phyloP scores from a whole-genome alignment of 2,888 invertebrate genomes.

The Limenitis camilla region DNA sequence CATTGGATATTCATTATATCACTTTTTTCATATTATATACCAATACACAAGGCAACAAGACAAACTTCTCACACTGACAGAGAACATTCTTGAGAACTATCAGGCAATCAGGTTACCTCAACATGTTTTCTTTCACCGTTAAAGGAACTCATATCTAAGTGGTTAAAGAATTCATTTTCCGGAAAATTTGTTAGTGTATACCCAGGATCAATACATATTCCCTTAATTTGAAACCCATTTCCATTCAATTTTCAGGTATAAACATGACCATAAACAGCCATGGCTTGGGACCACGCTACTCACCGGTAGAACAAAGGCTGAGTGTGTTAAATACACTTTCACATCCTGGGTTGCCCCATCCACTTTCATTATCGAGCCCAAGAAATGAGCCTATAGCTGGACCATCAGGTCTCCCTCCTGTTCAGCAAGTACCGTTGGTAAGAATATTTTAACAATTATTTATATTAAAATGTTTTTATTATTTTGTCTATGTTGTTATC shows the following conservation, averaged over 20 bases:
- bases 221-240: background rate
- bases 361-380: slow-evolving; percentile 75
- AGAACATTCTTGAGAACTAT: too few species aligned
- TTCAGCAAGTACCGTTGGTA: slow-evolving; percentile 92
- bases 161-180: too few species aligned
- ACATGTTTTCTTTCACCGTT: too few species aligned
- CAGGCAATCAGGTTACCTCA: too few species aligned
- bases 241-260: slow-evolving; percentile 54
- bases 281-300: slow-evolving; percentile 52
- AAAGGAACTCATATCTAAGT: too few species aligned
- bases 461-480: background rate
- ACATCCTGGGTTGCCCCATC: slow-evolving; percentile 56
- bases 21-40: too few species aligned
- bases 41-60: too few species aligned
- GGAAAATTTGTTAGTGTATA: too few species aligned
- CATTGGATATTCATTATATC: too few species aligned
- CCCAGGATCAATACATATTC: too few species aligned
- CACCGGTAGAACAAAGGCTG: slow-evolving; percentile 61
- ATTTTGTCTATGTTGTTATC: too few species aligned
- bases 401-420: slow-evolving; percentile 89
- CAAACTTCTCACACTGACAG: too few species aligned
- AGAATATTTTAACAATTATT: slow-evolving; percentile 28
- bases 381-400: slow-evolving; percentile 83
- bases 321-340: slow-evolving; percentile 57
- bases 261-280: slow-evolving; percentile 76